Evolutionary conservation across 2,797 vertebrate species (phyloP), one percentile per base, ranked within the genome.

Genomic region (Zalophus californianus): DNA sequence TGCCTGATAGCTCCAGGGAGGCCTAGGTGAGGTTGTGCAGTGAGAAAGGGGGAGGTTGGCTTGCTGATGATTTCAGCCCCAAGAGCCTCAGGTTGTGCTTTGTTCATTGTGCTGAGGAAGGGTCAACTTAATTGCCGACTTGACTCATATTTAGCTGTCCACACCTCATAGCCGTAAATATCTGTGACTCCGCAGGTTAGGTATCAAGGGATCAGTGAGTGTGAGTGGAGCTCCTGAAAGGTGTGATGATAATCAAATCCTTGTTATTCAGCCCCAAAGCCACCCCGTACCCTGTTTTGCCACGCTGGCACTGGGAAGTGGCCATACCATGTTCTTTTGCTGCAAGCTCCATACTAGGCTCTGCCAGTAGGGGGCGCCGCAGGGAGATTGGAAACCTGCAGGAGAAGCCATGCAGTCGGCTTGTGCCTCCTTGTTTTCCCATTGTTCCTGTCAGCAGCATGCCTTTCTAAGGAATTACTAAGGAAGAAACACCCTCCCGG

Each of bases 281-380:
- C 21, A 27, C 35, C 9, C 60, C 12, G 8, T 4, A 16, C 4
- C 73, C 13, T 83, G 3, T 25, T 35, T 7, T 58, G 77, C 77
- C 32, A 18, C 2, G 5, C 3, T 54, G 25, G 20, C 2, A 0
- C 21, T 13, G 12, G 20, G 7, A 48, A 15, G 1, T 2, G 16
- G 50, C 18, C 41, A 11, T 1, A 13, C 3, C 29, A 2, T 25
- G 48, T 54, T 41, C 60, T 23, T 60, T 44, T 79, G 50, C 18
- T 35, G 2, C 58, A 14, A 27, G 3, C 23, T 85, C 44, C 27
- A 2, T 32, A 21, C 38, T 27, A 35, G 83, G 13, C 23, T 60
- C 23, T 52, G 35, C 78, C 56, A 73, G 64, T 8, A 62, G 29
- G 35, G 23, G 73, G 3, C 14, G 7, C 41, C 75, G 20, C 2